phyloP scores from a whole-genome alignment of 2,888 invertebrate species.

The Rhopalosiphum nymphaeae region DNA sequence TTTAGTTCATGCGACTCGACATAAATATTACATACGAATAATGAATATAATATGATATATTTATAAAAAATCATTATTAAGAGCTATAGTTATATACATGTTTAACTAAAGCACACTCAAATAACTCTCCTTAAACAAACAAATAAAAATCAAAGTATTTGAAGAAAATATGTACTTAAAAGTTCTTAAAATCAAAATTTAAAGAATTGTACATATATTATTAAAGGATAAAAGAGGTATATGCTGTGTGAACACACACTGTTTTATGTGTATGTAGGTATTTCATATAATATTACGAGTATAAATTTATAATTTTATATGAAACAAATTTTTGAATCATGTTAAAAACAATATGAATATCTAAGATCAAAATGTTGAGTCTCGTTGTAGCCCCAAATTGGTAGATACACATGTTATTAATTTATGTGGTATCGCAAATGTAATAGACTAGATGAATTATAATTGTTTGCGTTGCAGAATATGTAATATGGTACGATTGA shows the following conservation, averaged over 20 bases:
- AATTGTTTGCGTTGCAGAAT: not conserved
- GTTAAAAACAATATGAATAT: not conserved
- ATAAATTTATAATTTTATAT: not conserved
- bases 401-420: not conserved
- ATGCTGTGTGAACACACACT: not conserved
- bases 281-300: not conserved
- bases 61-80: not conserved
- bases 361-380: not conserved
- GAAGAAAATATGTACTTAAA: not conserved
- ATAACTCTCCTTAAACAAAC: not conserved
- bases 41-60: not conserved
- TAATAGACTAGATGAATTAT: not conserved
- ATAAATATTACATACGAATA: too few species aligned
- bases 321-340: not conserved
- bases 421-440: not conserved
- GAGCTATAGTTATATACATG: not conserved
- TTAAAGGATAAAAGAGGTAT: too few species aligned
- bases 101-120: not conserved
- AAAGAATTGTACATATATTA: too few species aligned
- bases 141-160: not conserved
- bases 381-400: too few species aligned
- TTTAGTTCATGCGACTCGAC: too few species aligned
- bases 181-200: not conserved
- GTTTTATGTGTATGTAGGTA: not conserved
- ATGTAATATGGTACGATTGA: not conserved